Conservation (phyloP, 2,888 invertebrate species). For the Stratiomys singularior region DNA sequence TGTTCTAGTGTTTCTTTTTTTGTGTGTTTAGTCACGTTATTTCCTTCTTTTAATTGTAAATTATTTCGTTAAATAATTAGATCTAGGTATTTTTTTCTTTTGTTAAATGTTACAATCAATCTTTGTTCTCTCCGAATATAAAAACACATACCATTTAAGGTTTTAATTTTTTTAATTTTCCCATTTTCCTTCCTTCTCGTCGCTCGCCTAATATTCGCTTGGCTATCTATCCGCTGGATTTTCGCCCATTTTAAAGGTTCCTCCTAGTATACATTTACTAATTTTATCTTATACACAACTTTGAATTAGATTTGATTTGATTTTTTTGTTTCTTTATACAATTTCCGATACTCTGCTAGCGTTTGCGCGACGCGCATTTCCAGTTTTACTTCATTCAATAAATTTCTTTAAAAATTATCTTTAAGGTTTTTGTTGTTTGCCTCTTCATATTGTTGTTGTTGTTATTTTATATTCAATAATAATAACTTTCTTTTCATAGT, state of each 20-base stretch:
- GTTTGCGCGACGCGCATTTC: neutral
- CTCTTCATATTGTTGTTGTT: constrained; percentile 41
- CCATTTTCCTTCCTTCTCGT: constrained; percentile 8
- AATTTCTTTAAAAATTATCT: constrained; percentile 38
- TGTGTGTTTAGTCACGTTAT: constrained; percentile 35
- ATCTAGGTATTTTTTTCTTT: constrained; percentile 36
- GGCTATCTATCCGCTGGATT: constrained; percentile 61
- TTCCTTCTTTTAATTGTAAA: constrained; percentile 15
- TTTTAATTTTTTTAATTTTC: constrained; percentile 30
- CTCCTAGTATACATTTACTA: constrained; percentile 42
- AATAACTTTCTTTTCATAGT: constrained; percentile 50
- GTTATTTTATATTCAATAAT: constrained; percentile 41
- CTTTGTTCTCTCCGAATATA: constrained; percentile 72
- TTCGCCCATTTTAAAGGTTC: constrained; percentile 46
- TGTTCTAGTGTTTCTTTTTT: constrained; percentile 40
- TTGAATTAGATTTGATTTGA: neutral
- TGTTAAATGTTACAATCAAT: constrained; percentile 66
- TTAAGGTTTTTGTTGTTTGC: constrained; percentile 28
- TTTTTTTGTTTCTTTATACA: neutral
- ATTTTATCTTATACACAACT: constrained; percentile 43
- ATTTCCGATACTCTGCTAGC: constrained; percentile 30
- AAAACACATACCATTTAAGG: constrained; percentile 67
- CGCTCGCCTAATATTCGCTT: neutral
- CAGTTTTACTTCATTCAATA: constrained; percentile 33
- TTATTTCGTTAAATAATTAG: constrained; percentile 42